Percentiles rank a stretch among this genome's conserved stretches.
Evolutionary conservation across 2,113 vertebrate species (phyloP).

Genomic region (Suricata suricatta): DNA sequence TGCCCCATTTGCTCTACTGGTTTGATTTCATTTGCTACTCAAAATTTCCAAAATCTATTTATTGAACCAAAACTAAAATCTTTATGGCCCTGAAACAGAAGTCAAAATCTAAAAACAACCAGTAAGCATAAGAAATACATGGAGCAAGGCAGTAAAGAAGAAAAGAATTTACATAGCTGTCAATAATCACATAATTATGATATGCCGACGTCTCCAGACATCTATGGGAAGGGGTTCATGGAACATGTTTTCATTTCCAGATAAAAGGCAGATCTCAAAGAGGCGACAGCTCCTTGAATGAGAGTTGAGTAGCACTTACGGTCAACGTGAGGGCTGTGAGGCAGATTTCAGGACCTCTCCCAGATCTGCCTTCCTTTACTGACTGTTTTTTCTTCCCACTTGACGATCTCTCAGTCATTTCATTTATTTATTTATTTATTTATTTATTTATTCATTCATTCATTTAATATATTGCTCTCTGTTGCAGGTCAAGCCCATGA

Average conservation of each 20-base stretch:
- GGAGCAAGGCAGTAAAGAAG: conserved; percentile 24
- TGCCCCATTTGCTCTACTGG: neutral
- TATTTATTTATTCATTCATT: neutral
- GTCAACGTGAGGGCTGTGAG: neutral
- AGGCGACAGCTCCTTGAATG: neutral
- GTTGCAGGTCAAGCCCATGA: neutral
- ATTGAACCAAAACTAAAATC: conserved; percentile 31
- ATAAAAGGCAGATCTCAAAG: neutral
- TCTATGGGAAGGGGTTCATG: neutral
- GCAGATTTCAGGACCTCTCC: neutral
- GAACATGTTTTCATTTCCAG: neutral
- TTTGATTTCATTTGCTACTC: conserved; percentile 46
- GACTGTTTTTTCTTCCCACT: neutral
- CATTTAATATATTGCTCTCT: neutral
- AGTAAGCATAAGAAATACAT: neutral
- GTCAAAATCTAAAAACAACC: conserved; percentile 41
- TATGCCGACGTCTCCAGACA: neutral
- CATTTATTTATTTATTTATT: too few species aligned
- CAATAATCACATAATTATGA: neutral
- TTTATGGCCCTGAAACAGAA: conserved; percentile 14
- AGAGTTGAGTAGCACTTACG: neutral
- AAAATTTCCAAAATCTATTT: neutral
- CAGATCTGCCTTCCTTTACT: conserved; percentile 6
- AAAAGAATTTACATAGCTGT: neutral
- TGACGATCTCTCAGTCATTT: neutral